Evolutionary conservation across 2,888 invertebrate species (phyloP).

Genomic region (Rhopalosiphum nymphaeae): DNA sequence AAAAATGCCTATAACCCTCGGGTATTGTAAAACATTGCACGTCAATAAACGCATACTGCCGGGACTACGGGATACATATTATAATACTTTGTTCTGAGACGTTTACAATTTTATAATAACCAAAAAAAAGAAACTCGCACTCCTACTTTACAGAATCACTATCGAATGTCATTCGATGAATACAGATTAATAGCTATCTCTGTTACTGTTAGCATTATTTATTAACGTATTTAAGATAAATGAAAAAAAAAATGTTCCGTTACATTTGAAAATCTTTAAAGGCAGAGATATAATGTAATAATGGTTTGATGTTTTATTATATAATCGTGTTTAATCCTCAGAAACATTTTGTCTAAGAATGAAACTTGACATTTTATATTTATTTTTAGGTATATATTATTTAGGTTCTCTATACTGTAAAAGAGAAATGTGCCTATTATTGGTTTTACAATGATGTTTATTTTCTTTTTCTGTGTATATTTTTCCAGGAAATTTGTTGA

Average conservation of each 20-base stretch:
- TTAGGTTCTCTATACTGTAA: neutral
- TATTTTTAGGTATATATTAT: conserved; percentile 20
- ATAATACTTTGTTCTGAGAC: conserved; percentile 10
- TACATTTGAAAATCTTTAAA: conserved; percentile 24
- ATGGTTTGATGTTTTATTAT: neutral
- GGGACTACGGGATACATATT: neutral
- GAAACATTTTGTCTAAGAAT: conserved; percentile 11
- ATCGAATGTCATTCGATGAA: neutral
- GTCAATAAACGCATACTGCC: conserved; percentile 22
- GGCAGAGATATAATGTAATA: neutral
- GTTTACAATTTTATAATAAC: conserved; percentile 39
- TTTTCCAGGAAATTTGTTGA: neutral
- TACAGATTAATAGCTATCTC: neutral
- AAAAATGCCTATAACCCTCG: conserved; percentile 36
- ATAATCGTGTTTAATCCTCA: neutral
- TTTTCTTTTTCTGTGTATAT: neutral
- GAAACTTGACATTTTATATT: conserved; percentile 15
- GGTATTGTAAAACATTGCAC: conserved; percentile 48
- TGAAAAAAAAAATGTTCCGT: conserved; percentile 37
- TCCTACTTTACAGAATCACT: neutral
- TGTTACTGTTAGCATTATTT: conserved; percentile 33
- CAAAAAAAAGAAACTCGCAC: neutral
- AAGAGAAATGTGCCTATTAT: conserved; percentile 9
- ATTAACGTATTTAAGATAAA: neutral
- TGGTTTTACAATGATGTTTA: neutral